Evolutionary conservation across 2,888 invertebrate species (phyloP).

Genomic region (Leistus spinibarbis): DNA sequence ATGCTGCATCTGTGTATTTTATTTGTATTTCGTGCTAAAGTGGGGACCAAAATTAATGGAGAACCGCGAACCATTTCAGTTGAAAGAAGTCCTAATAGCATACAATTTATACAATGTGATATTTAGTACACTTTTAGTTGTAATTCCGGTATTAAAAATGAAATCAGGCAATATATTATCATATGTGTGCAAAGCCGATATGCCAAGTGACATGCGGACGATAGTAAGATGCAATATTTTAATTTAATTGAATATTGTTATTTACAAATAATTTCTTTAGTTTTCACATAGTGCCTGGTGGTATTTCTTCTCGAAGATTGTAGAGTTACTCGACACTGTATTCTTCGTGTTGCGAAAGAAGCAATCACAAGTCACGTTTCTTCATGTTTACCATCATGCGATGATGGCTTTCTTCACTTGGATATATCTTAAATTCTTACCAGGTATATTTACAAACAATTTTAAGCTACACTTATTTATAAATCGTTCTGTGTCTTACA

Average conservation of each 20-base stretch:
- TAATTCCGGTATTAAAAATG: slow-evolving; percentile 56
- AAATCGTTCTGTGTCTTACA: too few relatives aligned
- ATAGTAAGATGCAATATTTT: slow-evolving; percentile 13
- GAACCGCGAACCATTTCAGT: slow-evolving; percentile 72
- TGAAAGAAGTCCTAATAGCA: slow-evolving; percentile 72
- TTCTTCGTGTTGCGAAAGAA: slow-evolving; percentile 92
- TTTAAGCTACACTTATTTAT: too few relatives aligned
- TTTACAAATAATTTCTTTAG: slow-evolving; percentile 52
- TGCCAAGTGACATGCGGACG: slow-evolving; percentile 44
- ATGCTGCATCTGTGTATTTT: slow-evolving; percentile 66
- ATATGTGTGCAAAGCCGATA: slow-evolving; percentile 47
- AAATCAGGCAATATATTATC: slow-evolving; percentile 46
- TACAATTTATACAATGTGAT: slow-evolving; percentile 91
- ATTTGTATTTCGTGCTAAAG: slow-evolving; percentile 76
- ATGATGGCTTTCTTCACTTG: slow-evolving; percentile 80
- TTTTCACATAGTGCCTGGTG: slow-evolving; percentile 73
- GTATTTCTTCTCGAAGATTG: slow-evolving; percentile 79
- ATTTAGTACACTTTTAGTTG: slow-evolving; percentile 77
- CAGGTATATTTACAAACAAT: slow-evolving; percentile 70
- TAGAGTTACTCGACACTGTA: slow-evolving; percentile 79
- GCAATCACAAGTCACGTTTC: slow-evolving; percentile 83
- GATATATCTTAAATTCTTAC: slow-evolving; percentile 78
- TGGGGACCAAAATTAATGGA: slow-evolving; percentile 79
- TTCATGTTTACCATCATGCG: slow-evolving; percentile 89
- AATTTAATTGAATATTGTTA: background rate